phyloP scores from a whole-genome alignment of 2,888 invertebrate species.

The Hemistola chrysoprasaria region DNA sequence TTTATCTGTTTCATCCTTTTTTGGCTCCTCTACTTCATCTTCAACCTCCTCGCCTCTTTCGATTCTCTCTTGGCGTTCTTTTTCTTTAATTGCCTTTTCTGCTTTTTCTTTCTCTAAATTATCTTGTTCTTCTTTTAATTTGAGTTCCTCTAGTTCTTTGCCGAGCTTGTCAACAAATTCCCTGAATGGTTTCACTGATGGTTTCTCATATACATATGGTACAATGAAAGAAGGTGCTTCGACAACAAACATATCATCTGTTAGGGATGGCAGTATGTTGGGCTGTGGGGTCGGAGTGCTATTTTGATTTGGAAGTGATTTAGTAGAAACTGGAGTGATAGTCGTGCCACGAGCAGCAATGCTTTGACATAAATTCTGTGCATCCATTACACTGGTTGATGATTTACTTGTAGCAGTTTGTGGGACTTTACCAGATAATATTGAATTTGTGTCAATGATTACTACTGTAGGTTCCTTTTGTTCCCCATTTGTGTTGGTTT shows the following conservation, averaged over 20 bases:
- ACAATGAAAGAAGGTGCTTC: conserved; percentile 97
- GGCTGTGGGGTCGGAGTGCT: conserved; percentile 48
- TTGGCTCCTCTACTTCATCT: conserved; percentile 40
- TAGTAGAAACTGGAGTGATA: conserved; percentile 74
- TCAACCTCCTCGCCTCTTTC: conserved; percentile 48
- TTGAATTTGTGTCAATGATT: conserved; percentile 92
- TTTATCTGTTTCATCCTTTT: conserved; percentile 43
- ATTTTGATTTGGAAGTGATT: conserved; percentile 36
- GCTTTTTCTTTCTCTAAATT: conserved; percentile 55
- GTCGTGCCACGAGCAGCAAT: conserved; percentile 80
- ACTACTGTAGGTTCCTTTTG: conserved; percentile 90
- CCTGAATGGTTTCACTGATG: conserved; percentile 90
- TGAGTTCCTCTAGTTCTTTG: conserved; percentile 81
- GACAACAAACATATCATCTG: conserved; percentile 96
- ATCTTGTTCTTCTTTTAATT: conserved; percentile 63
- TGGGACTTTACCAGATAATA: conserved; percentile 63
- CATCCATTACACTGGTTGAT: conserved; percentile 48
- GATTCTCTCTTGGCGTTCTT: conserved; percentile 66
- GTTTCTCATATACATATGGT: conserved; percentile 96
- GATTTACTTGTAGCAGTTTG: conserved; percentile 43
- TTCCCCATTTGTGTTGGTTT: conserved; percentile 60
- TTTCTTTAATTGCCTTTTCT: conserved; percentile 64
- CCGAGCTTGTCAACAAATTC: conserved; percentile 87
- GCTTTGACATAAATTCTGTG: conserved; percentile 71
- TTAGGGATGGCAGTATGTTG: conserved; percentile 88